These are phyloP conservation scores for Iselma pallidipennis DNA, from an alignment of 2,888 invertebrate genomes.

Conservation along the genomic window DNA sequence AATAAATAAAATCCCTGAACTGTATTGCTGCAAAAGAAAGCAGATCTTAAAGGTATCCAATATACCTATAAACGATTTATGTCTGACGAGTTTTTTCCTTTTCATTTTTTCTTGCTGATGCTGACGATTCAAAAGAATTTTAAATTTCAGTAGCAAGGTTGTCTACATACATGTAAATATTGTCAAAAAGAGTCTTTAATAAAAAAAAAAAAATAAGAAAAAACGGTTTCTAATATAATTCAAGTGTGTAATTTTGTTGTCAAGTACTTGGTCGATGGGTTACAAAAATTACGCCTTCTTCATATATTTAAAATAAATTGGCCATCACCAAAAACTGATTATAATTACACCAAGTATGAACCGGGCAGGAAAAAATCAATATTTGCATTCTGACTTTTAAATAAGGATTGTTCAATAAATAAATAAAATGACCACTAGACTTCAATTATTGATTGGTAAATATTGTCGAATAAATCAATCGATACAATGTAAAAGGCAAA, in stretches of 20 bases:
- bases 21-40: background rate
- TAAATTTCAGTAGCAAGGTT: background rate
- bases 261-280: background rate
- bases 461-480: conserved; percentile 1
- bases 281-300: background rate
- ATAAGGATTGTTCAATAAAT: background rate
- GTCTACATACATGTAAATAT: too few relatives aligned
- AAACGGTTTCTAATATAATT: background rate
- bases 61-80: too few relatives aligned
- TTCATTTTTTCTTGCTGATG: background rate
- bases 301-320: background rate
- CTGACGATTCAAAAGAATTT: background rate
- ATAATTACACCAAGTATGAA: too few relatives aligned
- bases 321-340: background rate
- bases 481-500: background rate
- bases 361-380: background rate
- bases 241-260: background rate
- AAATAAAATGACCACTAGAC: background rate
- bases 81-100: background rate
- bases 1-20: background rate
- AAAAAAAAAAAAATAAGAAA: background rate
- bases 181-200: too few relatives aligned
- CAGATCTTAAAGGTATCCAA: too few relatives aligned
- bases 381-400: background rate
- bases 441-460: too few relatives aligned